A percentile compares a stretch with the other conserved stretches of the same genome.
phyloP scores from a whole-genome alignment of 1,140 invertebrate genomes.

The Bombyx mandarina region DNA sequence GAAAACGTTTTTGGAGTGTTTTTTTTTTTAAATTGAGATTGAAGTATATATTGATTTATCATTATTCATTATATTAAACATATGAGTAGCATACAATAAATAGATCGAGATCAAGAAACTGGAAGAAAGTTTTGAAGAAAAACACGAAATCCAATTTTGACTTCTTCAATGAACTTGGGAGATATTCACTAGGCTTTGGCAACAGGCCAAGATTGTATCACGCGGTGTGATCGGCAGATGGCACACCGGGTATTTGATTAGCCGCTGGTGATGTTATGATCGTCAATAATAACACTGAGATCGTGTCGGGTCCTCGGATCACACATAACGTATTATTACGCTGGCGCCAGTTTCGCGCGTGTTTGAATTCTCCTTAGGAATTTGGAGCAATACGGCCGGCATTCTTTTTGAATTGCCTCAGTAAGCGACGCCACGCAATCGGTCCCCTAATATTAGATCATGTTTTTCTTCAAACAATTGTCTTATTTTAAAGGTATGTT shows the following conservation, averaged over 20 bases:
- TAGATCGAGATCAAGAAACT: background rate
- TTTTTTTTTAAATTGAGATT: too few species aligned
- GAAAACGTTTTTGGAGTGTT: too few species aligned
- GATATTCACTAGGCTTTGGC: constrained; percentile 24
- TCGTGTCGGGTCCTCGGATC: background rate
- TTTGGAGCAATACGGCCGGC: too few species aligned
- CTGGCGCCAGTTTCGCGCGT: background rate
- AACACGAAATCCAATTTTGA: constrained; percentile 6
- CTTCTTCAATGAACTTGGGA: constrained; percentile 31
- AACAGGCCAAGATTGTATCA: constrained; percentile 14
- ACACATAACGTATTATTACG: background rate
- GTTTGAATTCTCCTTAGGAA: background rate
- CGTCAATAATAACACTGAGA: background rate
- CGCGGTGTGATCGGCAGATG: constrained; percentile 8
- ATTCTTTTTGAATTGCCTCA: too few species aligned
- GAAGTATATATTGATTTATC: too few species aligned
- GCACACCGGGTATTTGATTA: constrained; percentile 12
- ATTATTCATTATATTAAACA: too few species aligned
- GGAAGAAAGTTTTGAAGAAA: background rate
- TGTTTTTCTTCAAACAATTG: too few species aligned
- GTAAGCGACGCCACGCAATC: too few species aligned
- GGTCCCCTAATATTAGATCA: too few species aligned
- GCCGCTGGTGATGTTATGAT: constrained; percentile 5
- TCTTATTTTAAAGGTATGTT: too few species aligned
- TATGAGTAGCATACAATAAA: too few species aligned